Evolutionary conservation across 2,797 vertebrate species (phyloP).

Genomic region (Rhyacichthys aspro): DNA sequence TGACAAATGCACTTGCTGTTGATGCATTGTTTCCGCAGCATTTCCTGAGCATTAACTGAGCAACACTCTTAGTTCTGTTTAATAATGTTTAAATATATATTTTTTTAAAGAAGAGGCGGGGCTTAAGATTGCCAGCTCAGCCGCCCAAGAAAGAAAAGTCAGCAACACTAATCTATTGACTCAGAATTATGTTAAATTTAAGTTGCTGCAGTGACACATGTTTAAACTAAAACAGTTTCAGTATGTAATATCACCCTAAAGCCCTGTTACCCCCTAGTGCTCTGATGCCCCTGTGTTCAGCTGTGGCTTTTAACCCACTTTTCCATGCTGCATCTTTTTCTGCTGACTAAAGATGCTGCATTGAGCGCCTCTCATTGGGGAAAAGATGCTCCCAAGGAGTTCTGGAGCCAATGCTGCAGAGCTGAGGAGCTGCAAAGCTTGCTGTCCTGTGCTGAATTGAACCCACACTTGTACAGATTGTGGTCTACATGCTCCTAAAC

Average conservation of each 20-base stretch:
- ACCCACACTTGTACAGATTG: too few species aligned
- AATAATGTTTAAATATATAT: not conserved
- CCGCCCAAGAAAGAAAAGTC: slow-evolving; percentile 38
- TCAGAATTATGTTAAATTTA: slow-evolving; percentile 4
- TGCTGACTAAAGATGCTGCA: slow-evolving; percentile 76
- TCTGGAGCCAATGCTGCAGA: slow-evolving; percentile 58
- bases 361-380: slow-evolving; percentile 41
- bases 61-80: not conserved
- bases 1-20: not conserved
- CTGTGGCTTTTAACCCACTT: slow-evolving; percentile 57
- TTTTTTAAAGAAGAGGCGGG: not conserved
- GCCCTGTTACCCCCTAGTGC: slow-evolving; percentile 9
- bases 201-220: slow-evolving; percentile 1
- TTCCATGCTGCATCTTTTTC: slow-evolving; percentile 55
- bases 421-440: slow-evolving; percentile 29
- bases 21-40: not conserved
- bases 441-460: slow-evolving; percentile 34
- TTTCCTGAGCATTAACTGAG: too few species aligned
- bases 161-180: slow-evolving; percentile 50
- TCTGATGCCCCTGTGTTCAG: slow-evolving; percentile 1
- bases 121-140: slow-evolving; percentile 45
- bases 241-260: not conserved
- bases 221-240: too few species aligned
- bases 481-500: slow-evolving; percentile 9
- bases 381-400: slow-evolving; percentile 38